A percentile compares a stretch with the other conserved stretches of the same genome.
Evolutionary conservation across 2,113 vertebrate genomes (phyloP).

Genomic region (Esox niger): DNA sequence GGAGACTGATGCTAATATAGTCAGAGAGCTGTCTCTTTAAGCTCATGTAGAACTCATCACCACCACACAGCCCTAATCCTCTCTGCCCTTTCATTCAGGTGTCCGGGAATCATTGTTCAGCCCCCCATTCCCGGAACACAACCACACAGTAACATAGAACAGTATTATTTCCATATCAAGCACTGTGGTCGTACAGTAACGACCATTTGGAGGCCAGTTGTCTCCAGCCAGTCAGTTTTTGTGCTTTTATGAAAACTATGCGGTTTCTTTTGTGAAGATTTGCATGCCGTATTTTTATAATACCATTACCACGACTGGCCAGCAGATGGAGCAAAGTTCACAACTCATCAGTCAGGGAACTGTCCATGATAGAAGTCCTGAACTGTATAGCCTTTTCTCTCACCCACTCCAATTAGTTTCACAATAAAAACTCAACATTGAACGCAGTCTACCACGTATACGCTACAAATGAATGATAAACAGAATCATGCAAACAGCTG

Average conservation of each 20-base stretch:
- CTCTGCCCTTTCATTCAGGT: conserved; percentile 17
- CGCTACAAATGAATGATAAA: too few relatives aligned
- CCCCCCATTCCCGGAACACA: conserved; percentile 29
- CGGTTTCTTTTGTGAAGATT: background rate
- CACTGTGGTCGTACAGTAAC: conserved; percentile 18
- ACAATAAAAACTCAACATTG: background rate
- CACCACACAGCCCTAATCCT: conserved; percentile 25
- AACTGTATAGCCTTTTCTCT: conserved; percentile 16
- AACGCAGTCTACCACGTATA: background rate
- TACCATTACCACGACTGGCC: conserved; percentile 55
- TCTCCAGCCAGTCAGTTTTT: conserved; percentile 32
- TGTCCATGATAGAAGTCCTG: conserved; percentile 57
- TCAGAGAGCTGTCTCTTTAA: conserved; percentile 30
- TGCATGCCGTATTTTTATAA: background rate
- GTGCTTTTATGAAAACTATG: background rate
- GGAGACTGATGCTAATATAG: conserved; percentile 30
- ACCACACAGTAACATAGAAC: too few relatives aligned
- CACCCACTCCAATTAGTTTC: background rate
- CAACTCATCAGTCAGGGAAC: conserved; percentile 49
- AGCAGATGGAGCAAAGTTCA: conserved; percentile 79
- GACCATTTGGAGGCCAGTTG: conserved; percentile 26
- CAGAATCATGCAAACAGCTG: background rate
- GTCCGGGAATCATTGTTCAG: conserved; percentile 26
- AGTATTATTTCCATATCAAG: background rate
- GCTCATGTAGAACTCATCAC: conserved; percentile 24